These are phyloP conservation scores for Branchinecta lindahli DNA, from an alignment of 1,140 invertebrate genomes.

Conservation along the genomic window DNA sequence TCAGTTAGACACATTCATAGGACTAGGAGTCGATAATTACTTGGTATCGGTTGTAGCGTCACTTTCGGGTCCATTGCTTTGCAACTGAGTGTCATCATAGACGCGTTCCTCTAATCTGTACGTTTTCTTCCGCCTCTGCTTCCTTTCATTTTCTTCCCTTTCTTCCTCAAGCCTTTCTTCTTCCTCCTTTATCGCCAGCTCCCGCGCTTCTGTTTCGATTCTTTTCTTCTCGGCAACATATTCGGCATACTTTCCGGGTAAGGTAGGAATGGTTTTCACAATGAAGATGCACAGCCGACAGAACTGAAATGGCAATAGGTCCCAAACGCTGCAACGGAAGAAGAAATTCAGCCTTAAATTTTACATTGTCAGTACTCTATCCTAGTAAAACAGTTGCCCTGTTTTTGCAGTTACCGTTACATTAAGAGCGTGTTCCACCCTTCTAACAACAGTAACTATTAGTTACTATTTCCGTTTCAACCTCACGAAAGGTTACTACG, in stretches of 20 bases:
- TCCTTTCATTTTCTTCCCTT: constrained; percentile 31
- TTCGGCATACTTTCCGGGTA: background rate
- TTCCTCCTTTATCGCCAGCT: constrained; percentile 34
- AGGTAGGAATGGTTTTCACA: background rate
- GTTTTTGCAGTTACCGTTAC: too few species aligned
- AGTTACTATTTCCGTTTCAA: too few species aligned
- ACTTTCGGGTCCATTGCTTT: too few species aligned
- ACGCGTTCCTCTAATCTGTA: background rate
- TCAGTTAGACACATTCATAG: too few species aligned
- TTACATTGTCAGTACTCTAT: too few species aligned
- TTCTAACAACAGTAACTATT: too few species aligned
- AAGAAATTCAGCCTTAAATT: background rate
- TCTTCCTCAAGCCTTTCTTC: constrained; percentile 31
- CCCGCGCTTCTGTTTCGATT: constrained; percentile 32
- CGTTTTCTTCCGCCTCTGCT: constrained; percentile 16
- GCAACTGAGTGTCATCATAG: too few species aligned
- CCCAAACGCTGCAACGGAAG: constrained; percentile 39
- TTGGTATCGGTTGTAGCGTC: too few species aligned
- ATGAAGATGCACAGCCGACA: constrained; percentile 38
- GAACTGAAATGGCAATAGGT: constrained; percentile 70
- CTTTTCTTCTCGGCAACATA: constrained; percentile 31
- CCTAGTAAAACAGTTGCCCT: too few species aligned
- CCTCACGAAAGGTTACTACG: too few species aligned
- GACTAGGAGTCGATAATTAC: too few species aligned
- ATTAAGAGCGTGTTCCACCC: too few species aligned